These are phyloP conservation scores for Limnephilus rhombicus DNA, from an alignment of 2,888 invertebrate species.

Conservation along the genomic window DNA sequence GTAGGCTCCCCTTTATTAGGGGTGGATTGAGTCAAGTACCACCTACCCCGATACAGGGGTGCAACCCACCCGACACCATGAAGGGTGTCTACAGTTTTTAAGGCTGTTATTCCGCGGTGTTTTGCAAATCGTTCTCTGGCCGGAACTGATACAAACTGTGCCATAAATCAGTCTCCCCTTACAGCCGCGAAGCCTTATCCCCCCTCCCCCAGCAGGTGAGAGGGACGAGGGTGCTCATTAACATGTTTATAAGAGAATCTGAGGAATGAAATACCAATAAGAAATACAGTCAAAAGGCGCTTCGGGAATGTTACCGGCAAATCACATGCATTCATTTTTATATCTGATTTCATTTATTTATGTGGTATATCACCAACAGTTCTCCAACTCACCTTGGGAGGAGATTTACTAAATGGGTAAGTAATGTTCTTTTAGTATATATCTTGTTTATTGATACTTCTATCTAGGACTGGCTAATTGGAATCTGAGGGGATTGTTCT, in stretches of 20 bases:
- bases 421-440: too few relatives aligned
- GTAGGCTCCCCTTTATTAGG: neutral
- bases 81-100: conserved; percentile 52
- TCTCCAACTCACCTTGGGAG: too few relatives aligned
- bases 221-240: neutral
- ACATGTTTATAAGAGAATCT: conserved; percentile 25
- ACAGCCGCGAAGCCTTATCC: conserved; percentile 13
- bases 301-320: neutral
- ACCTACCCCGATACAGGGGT: neutral
- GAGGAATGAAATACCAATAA: neutral
- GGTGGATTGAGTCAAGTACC: neutral
- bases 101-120: conserved; percentile 55
- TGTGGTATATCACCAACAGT: too few relatives aligned
- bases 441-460: too few relatives aligned
- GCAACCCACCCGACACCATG: neutral
- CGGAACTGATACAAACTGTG: conserved; percentile 65
- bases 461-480: too few relatives aligned
- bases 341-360: too few relatives aligned
- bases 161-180: conserved; percentile 58
- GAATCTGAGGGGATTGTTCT: too few relatives aligned
- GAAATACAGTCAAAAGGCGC: neutral
- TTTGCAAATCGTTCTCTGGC: conserved; percentile 62
- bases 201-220: neutral
- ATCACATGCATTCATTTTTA: too few relatives aligned
- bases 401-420: too few relatives aligned